phyloP scores from a whole-genome alignment of 2,888 invertebrate species.

The Leuctra nigra region DNA sequence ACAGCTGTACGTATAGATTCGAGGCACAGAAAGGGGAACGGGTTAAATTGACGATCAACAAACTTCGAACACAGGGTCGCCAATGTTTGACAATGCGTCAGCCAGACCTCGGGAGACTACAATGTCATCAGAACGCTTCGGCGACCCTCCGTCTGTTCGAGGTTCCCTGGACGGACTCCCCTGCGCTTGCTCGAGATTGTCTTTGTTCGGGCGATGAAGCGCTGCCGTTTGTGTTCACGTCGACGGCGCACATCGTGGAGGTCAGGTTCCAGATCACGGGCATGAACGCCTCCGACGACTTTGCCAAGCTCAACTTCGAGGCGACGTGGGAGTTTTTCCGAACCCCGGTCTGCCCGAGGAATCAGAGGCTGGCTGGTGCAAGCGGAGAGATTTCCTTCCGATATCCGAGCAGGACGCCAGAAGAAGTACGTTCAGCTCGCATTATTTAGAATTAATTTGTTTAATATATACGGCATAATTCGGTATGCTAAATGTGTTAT shows the following conservation, averaged over 20 bases:
- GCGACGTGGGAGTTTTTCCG: conserved; percentile 76
- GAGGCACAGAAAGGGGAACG: conserved; percentile 78
- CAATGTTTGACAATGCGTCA: conserved; percentile 29
- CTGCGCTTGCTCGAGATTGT: conserved; percentile 52
- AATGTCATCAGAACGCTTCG: conserved; percentile 63
- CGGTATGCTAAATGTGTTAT: no score
- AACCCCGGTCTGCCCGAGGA: conserved; percentile 61
- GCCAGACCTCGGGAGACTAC: conserved; percentile 59
- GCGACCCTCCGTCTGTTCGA: conserved; percentile 69
- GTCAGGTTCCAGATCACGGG: conserved; percentile 72
- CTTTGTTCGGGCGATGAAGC: conserved; percentile 56
- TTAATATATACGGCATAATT: no score
- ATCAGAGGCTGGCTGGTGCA: conserved; percentile 63
- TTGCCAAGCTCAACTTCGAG: conserved; percentile 76
- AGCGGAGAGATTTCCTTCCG: conserved; percentile 68
- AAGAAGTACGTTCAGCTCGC: conserved; percentile 48
- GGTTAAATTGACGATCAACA: conserved; percentile 67
- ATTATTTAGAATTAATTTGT: no score
- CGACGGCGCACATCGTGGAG: conserved; percentile 68
- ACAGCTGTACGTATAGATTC: conserved; percentile 79
- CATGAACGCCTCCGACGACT: conserved; percentile 82
- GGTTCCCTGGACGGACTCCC: conserved; percentile 63
- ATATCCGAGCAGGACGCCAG: conserved; percentile 44
- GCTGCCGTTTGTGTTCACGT: conserved; percentile 68
- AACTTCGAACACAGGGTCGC: conserved; percentile 56